phyloP scores from a whole-genome alignment of 2,113 vertebrate species.

The Pelecanus crispus region DNA sequence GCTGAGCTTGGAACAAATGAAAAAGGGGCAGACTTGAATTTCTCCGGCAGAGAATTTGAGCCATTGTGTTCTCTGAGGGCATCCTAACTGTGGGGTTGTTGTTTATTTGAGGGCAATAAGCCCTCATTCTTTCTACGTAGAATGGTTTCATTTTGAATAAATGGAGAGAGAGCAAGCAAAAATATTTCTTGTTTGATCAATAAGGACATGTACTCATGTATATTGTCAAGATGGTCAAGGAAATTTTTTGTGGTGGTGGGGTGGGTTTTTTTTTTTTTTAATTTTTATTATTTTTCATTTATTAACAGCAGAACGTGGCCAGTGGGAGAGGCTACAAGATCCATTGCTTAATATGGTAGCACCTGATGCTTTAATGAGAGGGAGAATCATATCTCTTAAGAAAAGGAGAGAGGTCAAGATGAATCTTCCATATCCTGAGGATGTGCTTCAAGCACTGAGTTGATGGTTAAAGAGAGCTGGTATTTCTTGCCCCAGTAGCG shows the following conservation, averaged over 20 bases:
- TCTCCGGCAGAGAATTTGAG: not conserved
- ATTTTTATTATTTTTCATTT: not conserved
- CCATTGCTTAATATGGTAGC: not conserved
- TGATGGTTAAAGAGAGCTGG: not conserved
- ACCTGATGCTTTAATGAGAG: not conserved
- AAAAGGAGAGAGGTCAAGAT: not conserved
- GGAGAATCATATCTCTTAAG: not conserved
- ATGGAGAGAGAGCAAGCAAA: not conserved
- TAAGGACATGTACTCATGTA: not conserved
- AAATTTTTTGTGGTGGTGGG: not conserved
- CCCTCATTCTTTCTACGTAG: not conserved
- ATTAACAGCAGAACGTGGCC: not conserved
- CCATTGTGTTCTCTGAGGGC: not conserved
- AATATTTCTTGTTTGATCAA: not conserved
- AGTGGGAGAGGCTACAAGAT: not conserved
- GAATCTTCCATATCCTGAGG: not conserved
- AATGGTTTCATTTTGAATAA: not conserved
- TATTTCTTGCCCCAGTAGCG: not conserved
- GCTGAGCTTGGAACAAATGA: not conserved
- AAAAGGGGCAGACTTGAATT: not conserved
- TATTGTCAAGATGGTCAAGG: not conserved
- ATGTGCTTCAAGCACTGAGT: not conserved
- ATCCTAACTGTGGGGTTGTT: not conserved
- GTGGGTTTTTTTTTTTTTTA: too few species aligned
- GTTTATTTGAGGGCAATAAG: not conserved